phyloP scores from a whole-genome alignment of 2,888 invertebrate species.

The Nemoura dubitans region DNA sequence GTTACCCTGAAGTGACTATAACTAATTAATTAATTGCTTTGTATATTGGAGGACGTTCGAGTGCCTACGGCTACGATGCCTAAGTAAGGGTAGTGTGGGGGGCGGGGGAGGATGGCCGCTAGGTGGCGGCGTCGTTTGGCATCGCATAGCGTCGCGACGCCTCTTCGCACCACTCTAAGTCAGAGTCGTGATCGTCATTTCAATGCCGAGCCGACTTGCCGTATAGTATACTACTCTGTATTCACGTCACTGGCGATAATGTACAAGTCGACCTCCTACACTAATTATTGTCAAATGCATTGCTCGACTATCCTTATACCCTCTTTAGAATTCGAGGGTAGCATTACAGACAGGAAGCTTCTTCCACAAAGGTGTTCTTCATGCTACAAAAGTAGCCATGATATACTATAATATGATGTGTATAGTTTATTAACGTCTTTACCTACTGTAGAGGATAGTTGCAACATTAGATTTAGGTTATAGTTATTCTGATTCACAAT shows the following conservation, averaged over 20 bases:
- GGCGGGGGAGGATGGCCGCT: neutral
- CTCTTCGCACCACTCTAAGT: conserved; percentile 10
- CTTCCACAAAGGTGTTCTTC: too few species aligned
- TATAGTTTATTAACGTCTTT: too few species aligned
- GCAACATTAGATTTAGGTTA: too few species aligned
- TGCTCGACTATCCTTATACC: conserved; percentile 1
- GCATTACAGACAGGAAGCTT: neutral
- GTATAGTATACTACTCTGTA: conserved; percentile 1
- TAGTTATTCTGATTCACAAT: too few species aligned
- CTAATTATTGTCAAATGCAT: conserved; percentile 30
- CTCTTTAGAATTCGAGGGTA: neutral
- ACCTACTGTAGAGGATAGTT: too few species aligned
- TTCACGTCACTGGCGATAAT: conserved; percentile 23
- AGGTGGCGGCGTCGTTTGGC: conserved; percentile 17
- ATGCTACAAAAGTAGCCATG: too few species aligned
- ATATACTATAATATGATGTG: too few species aligned
- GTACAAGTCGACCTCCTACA: conserved; percentile 18
- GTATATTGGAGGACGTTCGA: neutral
- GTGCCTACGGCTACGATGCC: neutral
- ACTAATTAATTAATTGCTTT: conserved; percentile 4
- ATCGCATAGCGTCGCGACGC: conserved; percentile 27
- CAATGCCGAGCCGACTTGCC: neutral
- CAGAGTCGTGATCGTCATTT: conserved; percentile 31
- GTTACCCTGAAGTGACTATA: neutral
- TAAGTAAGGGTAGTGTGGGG: neutral